Evolutionary conservation across 2,797 vertebrate species (phyloP), one percentile per base, ranked within the genome.

Genomic region (Rhinophrynus dorsalis): DNA sequence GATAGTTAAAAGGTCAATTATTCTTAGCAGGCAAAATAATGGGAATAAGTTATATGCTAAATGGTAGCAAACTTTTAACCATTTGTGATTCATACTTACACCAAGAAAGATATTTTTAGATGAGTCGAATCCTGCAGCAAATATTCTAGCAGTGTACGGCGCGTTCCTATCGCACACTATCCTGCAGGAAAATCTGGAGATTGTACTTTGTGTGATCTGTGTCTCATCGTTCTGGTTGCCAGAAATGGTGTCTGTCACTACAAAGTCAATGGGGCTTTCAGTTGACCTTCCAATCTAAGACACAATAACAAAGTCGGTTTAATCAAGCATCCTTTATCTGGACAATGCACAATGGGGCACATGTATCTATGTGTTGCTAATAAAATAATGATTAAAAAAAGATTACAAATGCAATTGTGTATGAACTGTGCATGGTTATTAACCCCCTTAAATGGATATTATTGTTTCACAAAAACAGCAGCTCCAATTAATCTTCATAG

Each of bases 81-180:
- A 1, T 55, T 35, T 13, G 8, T 42, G n/a, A 21, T 24, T 21
- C n/a, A 50, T 67, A 89, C 91, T 93, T 90, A 99, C 97, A 85
- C 97, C 97, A n/a, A 99, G 95, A 81, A 99, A 99, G 84, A 99
- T 99, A 83, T 99, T 99, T 89, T 96, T 99, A 63, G 97, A 99
- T 0, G 97, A 95, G 87, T 99, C 97, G n/a, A 99, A 99, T 27
- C 97, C 97, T 1, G 97, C 97, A 40, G 97, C 97, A 2, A 93
- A 99, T 83, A 99, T 98, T 68, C 96, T 91, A 13, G 95, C 97
- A 0, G 93, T 98, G 78, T 88, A 98, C 0, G 97, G 97, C 0
- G 93, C 92, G 33, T 71, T 92, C 5, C 97, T 91, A 79, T 99
- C 95, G 11, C 97, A 99, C 75, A 98, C 95, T 5, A 99, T 94